These are phyloP conservation scores for Paramormyrops hopkinsi DNA, from an alignment of 2,797 vertebrate genomes.

Conservation along the genomic window DNA sequence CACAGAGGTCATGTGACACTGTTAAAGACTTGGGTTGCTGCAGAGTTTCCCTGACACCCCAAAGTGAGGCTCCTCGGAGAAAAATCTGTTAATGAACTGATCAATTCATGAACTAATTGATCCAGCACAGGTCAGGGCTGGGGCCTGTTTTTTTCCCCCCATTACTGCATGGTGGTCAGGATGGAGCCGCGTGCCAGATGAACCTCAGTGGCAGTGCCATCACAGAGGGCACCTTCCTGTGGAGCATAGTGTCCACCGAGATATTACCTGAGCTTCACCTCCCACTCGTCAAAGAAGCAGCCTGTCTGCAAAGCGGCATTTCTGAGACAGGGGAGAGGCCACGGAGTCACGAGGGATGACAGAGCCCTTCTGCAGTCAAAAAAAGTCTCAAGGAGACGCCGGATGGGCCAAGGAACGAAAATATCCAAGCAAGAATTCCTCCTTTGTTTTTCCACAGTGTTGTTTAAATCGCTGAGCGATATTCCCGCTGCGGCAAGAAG, in stretches of 20 bases:
- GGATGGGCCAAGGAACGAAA: not conserved
- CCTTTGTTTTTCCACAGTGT: not conserved
- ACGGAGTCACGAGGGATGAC: not conserved
- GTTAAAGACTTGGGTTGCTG: not conserved
- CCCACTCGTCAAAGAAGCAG: not conserved
- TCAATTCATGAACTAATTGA: not conserved
- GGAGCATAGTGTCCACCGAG: not conserved
- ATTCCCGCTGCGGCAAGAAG: not conserved
- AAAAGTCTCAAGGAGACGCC: not conserved
- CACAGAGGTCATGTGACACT: not conserved
- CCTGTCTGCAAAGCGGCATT: not conserved
- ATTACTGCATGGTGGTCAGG: not conserved
- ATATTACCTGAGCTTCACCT: constrained; percentile 14
- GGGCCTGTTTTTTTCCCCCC: not conserved
- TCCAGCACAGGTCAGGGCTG: not conserved
- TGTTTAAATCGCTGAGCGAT: not conserved
- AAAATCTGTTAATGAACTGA: not conserved
- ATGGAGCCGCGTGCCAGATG: not conserved
- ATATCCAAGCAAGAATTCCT: not conserved
- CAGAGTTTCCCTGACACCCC: not conserved
- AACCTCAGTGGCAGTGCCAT: not conserved
- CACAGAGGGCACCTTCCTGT: not conserved
- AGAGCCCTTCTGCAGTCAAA: not conserved
- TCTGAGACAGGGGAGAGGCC: not conserved
- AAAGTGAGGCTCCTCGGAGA: not conserved